Evolutionary conservation across 2,113 vertebrate genomes (phyloP).

Genomic region (Nipponia nippon): DNA sequence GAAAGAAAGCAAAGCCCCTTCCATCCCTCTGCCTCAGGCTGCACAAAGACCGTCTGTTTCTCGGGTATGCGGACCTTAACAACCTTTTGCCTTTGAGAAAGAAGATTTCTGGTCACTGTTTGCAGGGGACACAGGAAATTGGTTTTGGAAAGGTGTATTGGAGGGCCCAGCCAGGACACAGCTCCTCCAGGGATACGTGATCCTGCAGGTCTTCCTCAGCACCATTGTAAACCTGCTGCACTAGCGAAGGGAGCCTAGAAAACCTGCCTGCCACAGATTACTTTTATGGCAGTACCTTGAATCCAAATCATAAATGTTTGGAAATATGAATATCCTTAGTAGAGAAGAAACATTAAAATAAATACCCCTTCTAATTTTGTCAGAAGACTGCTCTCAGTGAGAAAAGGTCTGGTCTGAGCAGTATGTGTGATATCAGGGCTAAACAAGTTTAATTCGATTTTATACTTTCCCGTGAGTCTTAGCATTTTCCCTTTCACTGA

Average conservation of each 20-base stretch:
- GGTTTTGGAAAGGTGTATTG: neutral
- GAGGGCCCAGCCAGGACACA: neutral
- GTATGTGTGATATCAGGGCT: neutral
- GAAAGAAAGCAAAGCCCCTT: neutral
- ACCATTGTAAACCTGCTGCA: neutral
- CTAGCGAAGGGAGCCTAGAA: neutral
- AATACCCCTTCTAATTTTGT: neutral
- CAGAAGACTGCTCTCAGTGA: neutral
- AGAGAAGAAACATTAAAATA: neutral
- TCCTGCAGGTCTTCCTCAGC: neutral
- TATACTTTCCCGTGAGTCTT: constrained; percentile 7
- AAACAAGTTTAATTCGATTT: constrained; percentile 7
- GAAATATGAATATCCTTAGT: neutral
- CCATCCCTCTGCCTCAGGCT: neutral
- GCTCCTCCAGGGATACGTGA: neutral
- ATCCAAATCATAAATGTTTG: neutral
- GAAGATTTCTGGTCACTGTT: neutral
- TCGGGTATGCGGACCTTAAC: accelerated
- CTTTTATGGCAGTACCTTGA: neutral
- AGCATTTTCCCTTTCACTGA: neutral
- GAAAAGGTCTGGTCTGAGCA: neutral
- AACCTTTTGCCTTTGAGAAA: neutral
- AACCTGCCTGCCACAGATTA: neutral
- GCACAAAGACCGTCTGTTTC: constrained; percentile 22
- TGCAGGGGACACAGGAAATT: neutral